A percentile compares a stretch with the other conserved stretches of the same genome.
Conservation (phyloP, 1,140 invertebrate genomes). For the Drosophila bocqueti region DNA sequence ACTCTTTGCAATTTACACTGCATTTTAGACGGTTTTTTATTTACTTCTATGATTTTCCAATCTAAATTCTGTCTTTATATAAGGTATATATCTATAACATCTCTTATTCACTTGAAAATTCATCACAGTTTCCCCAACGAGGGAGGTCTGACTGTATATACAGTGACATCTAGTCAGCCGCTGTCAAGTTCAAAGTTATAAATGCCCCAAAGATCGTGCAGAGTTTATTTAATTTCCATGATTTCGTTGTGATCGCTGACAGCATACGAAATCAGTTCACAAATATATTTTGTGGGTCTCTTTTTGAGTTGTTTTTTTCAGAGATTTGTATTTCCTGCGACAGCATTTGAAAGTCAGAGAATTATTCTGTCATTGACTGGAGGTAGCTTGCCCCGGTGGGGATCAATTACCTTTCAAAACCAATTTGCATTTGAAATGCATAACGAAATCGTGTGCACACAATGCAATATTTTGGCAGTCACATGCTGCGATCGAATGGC, state of each 20-base stretch:
- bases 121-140: neutral
- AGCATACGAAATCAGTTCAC: conserved; percentile 64
- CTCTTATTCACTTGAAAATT: neutral
- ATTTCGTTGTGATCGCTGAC: conserved; percentile 37
- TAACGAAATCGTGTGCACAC: conserved; percentile 77
- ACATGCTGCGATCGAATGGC: conserved; percentile 32
- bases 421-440: conserved; percentile 83
- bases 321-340: conserved; percentile 58
- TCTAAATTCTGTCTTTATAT: neutral
- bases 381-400: conserved; percentile 27
- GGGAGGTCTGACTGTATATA: conserved; percentile 17
- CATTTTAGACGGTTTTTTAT: neutral
- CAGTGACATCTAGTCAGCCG: conserved; percentile 25
- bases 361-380: conserved; percentile 71
- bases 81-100: no score
- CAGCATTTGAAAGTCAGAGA: conserved; percentile 74
- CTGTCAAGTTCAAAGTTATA: conserved; percentile 80
- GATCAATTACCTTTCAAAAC: conserved; percentile 81
- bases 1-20: neutral
- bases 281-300: conserved; percentile 41
- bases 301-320: conserved; percentile 12
- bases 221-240: conserved; percentile 73
- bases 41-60: neutral
- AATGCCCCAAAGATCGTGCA: conserved; percentile 67
- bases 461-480: conserved; percentile 62